Base-by-base conservation (phyloP, 2,888 invertebrate species). In the Tortrix viridana region DNA sequence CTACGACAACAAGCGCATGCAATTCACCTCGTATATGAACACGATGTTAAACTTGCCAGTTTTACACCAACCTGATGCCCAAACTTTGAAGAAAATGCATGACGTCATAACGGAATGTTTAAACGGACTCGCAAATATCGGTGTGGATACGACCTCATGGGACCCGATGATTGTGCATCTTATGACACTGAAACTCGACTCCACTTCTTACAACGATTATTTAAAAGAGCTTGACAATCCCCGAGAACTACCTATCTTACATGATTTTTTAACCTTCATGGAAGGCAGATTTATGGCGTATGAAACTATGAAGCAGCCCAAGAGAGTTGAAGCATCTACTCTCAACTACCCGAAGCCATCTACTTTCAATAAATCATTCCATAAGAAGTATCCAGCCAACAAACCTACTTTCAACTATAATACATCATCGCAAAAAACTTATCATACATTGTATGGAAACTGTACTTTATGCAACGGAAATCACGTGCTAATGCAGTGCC, bases 121-220 rank as follows among this genome's bases (percentile, higher is more conserved):
- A 14, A 50, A 60, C 46, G 60, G 44, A 23, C n/a, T 60, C 5
- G 16, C 22, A 32, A 70, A 70, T 50, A 56, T 70, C 4, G 69
- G 67, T 3, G 20, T 70, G 1, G 60, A 71, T 37, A 69, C 65
- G n/a, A 49, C 46, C 14, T 56, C 67, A 0, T 70, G 71, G 68
- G 70, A 65, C n/a, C 67, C 64, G 9, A 19, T 65, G 2, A 22
- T 66, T n/a, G 65, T 65, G 3, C 65, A 69, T 44, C n/a, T 66
- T 1, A 41, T 69, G 23, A 16, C 43, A 1, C 59, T 61, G 38
- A 67, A 69, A 48, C 47, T 69, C 0, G 67, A 65, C 37, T 22
- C 63, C 1, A 49, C 19, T 26, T 26, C 26, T 12, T 26, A 9
- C 9, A 26, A 26, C 12, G 26, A 3, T 26, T 26, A 26, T 26